Conservation (phyloP, 2,888 invertebrate species). For the Helicoverpa assulta region DNA sequence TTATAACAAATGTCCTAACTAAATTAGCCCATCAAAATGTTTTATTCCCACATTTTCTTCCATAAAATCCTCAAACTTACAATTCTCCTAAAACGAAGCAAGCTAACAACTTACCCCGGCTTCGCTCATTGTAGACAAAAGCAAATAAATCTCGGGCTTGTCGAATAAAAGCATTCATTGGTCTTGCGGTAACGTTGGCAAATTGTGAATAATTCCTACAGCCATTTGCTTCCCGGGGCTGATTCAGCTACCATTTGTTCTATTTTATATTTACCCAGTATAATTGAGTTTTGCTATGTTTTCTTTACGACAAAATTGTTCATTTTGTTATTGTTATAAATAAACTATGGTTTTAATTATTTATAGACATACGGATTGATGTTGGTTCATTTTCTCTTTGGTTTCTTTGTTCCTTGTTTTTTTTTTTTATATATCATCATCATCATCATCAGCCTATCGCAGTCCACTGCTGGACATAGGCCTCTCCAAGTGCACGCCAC, state of each 20-base stretch:
- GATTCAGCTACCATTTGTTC: conserved; percentile 48
- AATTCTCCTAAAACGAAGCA: background rate
- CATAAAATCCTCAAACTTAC: background rate
- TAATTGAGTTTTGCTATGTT: conserved; percentile 35
- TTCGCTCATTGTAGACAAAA: conserved; percentile 27
- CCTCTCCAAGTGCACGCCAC: too few species aligned
- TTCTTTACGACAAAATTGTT: background rate
- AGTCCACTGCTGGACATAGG: too few species aligned
- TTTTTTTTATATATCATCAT: too few species aligned
- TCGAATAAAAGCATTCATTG: conserved; percentile 51
- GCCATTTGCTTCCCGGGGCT: conserved; percentile 31
- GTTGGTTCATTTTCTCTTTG: too few species aligned
- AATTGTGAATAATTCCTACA: conserved; percentile 55
- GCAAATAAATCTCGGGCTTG: conserved; percentile 49
- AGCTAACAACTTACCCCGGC: conserved; percentile 10
- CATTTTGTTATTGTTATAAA: too few species aligned
- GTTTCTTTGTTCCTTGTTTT: too few species aligned
- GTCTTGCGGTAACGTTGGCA: conserved; percentile 43
- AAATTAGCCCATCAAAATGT: too few species aligned
- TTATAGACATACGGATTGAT: background rate
- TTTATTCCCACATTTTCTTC: background rate
- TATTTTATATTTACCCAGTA: conserved; percentile 41
- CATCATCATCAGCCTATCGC: too few species aligned
- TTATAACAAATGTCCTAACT: too few species aligned
- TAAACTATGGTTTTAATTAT: background rate